phyloP scores from a whole-genome alignment of 2,797 vertebrate species.

The Rallus crepitans region DNA sequence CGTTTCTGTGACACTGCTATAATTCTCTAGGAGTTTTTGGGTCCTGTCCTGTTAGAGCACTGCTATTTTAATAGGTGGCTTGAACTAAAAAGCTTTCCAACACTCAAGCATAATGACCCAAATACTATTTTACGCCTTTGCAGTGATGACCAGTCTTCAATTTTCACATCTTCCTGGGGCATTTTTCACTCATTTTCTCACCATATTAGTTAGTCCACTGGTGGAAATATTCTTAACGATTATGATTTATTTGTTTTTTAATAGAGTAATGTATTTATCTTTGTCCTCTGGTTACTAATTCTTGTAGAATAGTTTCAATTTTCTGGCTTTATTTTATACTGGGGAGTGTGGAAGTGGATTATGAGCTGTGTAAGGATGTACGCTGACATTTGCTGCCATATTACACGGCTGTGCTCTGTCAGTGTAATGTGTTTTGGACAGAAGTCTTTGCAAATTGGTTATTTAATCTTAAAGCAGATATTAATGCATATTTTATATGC shows the following conservation, averaged over 20 bases:
- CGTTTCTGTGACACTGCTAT: not conserved
- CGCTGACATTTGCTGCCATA: not conserved
- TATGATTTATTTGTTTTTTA: rapidly evolving
- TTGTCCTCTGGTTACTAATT: not conserved
- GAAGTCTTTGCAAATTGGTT: not conserved
- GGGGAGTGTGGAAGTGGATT: not conserved
- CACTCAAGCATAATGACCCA: not conserved
- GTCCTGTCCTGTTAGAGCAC: not conserved
- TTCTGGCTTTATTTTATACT: not conserved
- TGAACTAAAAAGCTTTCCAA: not conserved
- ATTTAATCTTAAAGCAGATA: not conserved
- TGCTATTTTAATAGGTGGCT: not conserved
- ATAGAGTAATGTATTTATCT: not conserved
- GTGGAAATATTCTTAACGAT: not conserved
- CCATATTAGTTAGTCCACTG: not conserved
- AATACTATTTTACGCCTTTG: not conserved
- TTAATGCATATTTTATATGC: not conserved
- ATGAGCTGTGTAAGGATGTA: not conserved
- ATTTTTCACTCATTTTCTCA: not conserved
- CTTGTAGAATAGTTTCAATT: not conserved
- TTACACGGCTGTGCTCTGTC: not conserved
- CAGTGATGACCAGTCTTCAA: not conserved
- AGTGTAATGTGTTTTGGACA: rapidly evolving
- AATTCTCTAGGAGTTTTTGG: not conserved
- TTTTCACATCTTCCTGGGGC: not conserved